Conservation (phyloP, 2,113 vertebrate species). For the Pluvianellus socialis region DNA sequence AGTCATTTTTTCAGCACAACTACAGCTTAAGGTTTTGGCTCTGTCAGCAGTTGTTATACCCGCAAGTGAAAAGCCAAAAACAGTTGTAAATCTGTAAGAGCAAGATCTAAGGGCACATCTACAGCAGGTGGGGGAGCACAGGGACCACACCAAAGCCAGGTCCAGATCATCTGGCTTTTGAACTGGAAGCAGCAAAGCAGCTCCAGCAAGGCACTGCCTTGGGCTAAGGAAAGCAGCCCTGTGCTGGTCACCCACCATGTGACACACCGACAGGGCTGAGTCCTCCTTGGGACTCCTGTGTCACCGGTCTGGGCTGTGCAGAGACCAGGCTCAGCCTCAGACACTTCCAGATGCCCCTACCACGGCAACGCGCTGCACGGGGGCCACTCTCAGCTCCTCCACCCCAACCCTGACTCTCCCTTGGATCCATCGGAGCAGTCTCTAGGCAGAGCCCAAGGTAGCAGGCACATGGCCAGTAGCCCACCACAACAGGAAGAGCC, state of each 20-base stretch:
- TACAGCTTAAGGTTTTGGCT: neutral
- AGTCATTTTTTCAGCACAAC: neutral
- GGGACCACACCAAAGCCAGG: neutral
- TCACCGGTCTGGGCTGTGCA: neutral
- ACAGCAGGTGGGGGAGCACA: neutral
- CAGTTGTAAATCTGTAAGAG: neutral
- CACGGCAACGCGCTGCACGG: neutral
- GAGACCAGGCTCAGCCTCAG: rapidly evolving
- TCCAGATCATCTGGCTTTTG: neutral
- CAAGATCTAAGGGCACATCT: neutral
- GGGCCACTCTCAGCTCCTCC: neutral
- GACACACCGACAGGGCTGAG: rapidly evolving
- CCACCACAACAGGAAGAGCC: neutral
- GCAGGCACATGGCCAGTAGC: neutral
- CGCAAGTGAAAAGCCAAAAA: neutral
- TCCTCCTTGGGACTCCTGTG: neutral
- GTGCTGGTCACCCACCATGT: rapidly evolving
- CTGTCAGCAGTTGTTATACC: neutral
- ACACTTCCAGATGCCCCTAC: neutral
- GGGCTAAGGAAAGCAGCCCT: rapidly evolving
- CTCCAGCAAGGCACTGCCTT: neutral
- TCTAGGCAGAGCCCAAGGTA: neutral
- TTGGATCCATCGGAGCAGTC: neutral
- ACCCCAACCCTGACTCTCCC: neutral
- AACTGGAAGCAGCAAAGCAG: neutral